Base-by-base conservation (phyloP, 2,113 vertebrate genomes). In the Isichthys henryi region DNA sequence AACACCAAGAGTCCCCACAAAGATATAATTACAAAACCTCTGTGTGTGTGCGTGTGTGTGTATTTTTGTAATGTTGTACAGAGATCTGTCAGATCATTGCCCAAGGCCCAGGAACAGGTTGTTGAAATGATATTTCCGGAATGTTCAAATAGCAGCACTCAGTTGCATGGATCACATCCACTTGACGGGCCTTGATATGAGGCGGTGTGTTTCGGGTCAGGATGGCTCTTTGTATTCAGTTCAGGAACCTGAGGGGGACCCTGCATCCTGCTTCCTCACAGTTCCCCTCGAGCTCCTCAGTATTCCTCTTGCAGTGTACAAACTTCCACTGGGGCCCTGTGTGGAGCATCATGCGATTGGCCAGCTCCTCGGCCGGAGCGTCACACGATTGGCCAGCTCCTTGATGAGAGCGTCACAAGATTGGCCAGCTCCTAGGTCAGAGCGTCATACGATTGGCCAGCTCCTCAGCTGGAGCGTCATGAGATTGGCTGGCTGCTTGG, bases 401-500 rank as follows among this genome's bases (percentile, higher is more conserved):
- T 88, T 27, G 19, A 10, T 15, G 1, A 19, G 35, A 7, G 17
- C 2, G 13, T 21, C 48, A 27, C 43, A 10, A 66, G 48, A 91
- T 43, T 87, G 89, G 43, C 89, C 87, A 77, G 46, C 83, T 74
- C 35, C 15, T 89, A 35, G 9, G 35, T 3, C 1, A 8, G 74
- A 80, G 35, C 35, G 35, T 19, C 35, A 19, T 21, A 9, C 88
- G 46, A 91, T 31, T 87, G 89, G 43, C 89, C 86, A 74, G 46
- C 56, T 58, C 15, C 39, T 89, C 50, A 3, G 70, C 31, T 11
- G 15, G 70, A 77, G 70, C 13, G 50, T 19, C 46, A 27, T 35
- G 10, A 88, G 48, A 91, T 43, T 87, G 89, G 43, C 88, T 88
- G 87, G 46, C 83, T 46, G 7, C 21, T 84, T 49, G 19, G 31